Conservation (phyloP, 2,113 vertebrate genomes). For the Halichoerus grypus region DNA sequence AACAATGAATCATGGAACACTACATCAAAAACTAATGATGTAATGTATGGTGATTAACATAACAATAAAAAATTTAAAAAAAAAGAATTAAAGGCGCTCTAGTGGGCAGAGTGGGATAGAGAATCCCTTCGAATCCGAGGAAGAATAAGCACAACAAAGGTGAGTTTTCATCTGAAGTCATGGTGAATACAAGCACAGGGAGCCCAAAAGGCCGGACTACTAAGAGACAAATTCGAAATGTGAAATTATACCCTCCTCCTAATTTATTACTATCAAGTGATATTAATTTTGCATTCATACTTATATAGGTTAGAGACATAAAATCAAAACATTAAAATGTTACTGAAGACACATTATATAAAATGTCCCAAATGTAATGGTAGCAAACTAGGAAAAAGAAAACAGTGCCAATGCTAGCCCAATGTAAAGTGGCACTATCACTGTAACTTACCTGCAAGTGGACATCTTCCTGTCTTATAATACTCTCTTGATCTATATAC, state of each 20-base stretch:
- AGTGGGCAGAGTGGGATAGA: rapidly evolving
- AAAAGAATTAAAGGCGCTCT: background rate
- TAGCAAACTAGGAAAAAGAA: background rate
- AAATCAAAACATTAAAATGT: background rate
- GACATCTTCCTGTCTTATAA: background rate
- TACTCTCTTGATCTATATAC: background rate
- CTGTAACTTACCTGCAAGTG: background rate
- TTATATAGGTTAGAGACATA: background rate
- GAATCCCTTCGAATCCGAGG: background rate
- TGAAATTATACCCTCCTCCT: background rate
- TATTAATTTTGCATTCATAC: background rate
- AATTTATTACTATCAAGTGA: background rate
- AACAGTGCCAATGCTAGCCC: background rate
- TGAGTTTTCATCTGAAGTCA: background rate
- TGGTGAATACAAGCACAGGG: background rate
- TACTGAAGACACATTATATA: background rate
- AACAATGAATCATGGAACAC: too few relatives aligned
- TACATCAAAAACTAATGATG: too few relatives aligned
- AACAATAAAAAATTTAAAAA: too few relatives aligned
- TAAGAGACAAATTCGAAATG: background rate
- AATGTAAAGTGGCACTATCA: background rate
- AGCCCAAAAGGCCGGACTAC: background rate
- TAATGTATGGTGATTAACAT: too few relatives aligned
- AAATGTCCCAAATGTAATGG: background rate
- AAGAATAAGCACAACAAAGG: background rate